These are phyloP conservation scores for Orchesellides sinensis DNA, from an alignment of 2,888 invertebrate genomes.

Conservation along the genomic window DNA sequence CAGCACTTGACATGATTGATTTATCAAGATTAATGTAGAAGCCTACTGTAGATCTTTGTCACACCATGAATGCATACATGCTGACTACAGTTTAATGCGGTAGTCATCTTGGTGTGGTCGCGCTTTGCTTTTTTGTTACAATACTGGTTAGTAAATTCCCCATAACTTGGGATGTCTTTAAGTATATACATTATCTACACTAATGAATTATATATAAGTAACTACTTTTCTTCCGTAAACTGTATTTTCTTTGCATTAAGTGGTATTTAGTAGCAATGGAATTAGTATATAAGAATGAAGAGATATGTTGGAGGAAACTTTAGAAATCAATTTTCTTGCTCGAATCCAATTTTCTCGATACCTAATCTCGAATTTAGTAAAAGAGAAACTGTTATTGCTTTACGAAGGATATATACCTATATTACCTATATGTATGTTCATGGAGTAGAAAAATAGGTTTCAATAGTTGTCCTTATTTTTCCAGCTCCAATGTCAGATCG, in stretches of 20 bases:
- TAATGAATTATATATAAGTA: too few relatives aligned
- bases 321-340: conserved; percentile 28
- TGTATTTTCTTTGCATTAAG: too few relatives aligned
- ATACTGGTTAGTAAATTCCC: not conserved
- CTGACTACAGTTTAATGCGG: not conserved
- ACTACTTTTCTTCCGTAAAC: too few relatives aligned
- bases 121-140: not conserved
- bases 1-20: conserved; percentile 25
- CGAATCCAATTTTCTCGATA: not conserved
- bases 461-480: conserved; percentile 27
- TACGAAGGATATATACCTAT: too few relatives aligned
- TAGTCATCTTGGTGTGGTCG: not conserved
- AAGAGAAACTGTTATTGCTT: too few relatives aligned
- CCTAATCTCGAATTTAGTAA: too few relatives aligned
- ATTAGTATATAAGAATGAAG: too few relatives aligned
- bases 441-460: not conserved
- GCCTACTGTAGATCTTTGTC: conserved; percentile 23
- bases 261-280: too few relatives aligned
- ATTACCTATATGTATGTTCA: not conserved
- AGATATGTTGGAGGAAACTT: not conserved
- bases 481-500: conserved; percentile 78
- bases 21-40: conserved; percentile 18
- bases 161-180: not conserved
- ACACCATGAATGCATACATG: too few relatives aligned
- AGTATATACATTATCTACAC: too few relatives aligned